Evolutionary conservation across 2,113 vertebrate genomes (phyloP).

Genomic region (Cebidichthys violaceus): DNA sequence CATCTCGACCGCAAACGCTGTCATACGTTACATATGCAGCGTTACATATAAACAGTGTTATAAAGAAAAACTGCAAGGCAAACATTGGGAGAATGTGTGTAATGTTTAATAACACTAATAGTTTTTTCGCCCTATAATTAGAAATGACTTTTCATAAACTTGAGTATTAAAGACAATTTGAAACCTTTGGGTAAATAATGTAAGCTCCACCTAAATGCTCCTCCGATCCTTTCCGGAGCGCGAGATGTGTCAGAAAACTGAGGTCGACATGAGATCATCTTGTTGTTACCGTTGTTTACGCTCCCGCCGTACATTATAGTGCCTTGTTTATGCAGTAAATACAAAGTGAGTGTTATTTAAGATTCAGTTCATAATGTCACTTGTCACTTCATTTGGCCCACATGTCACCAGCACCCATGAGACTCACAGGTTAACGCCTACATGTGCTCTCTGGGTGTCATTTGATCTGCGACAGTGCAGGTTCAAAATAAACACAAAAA

Average conservation of each 20-base stretch:
- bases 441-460: not conserved
- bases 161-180: not conserved
- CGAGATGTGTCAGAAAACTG: not conserved
- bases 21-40: not conserved
- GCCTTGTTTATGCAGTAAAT: not conserved
- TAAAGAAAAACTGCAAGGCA: not conserved
- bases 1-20: no score
- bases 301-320: not conserved
- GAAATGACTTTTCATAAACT: not conserved
- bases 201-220: not conserved
- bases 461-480: not conserved
- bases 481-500: not conserved
- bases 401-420: not conserved
- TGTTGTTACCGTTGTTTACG: no score
- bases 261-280: not conserved
- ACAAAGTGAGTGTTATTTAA: no score
- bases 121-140: not conserved
- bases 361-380: no score
- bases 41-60: not conserved
- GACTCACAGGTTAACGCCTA: not conserved
- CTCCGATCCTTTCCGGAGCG: not conserved
- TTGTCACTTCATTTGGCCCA: no score
- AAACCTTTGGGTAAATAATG: not conserved
- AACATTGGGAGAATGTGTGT: not conserved
- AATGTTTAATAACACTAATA: not conserved